These are phyloP conservation scores for Pavo muticus DNA, from an alignment of 2,113 vertebrate genomes.

Conservation along the genomic window DNA sequence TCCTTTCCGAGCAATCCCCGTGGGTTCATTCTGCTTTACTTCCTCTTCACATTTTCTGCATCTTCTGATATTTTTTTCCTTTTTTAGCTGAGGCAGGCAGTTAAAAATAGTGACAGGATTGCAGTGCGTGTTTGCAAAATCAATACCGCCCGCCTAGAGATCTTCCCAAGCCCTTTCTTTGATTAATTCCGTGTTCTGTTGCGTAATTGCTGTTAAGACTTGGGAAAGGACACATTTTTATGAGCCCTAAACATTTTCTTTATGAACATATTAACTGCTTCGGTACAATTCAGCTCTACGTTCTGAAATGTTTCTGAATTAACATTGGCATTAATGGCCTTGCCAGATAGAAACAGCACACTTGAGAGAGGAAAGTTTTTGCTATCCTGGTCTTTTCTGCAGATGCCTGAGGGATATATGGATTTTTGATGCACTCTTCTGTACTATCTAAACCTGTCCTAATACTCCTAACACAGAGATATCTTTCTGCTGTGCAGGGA, in stretches of 20 bases:
- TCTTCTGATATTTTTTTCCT: constrained; percentile 36
- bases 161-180: neutral
- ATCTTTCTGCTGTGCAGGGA: neutral
- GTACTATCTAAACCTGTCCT: neutral
- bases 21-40: constrained; percentile 24
- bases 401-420: neutral
- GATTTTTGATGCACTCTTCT: neutral
- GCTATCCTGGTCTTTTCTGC: neutral
- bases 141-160: neutral
- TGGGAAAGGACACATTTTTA: neutral
- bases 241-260: neutral
- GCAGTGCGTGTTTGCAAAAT: neutral
- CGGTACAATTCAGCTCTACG: neutral
- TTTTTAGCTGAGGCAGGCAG: neutral
- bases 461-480: neutral
- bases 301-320: neutral
- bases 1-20: constrained; percentile 52
- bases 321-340: neutral
- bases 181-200: constrained; percentile 1
- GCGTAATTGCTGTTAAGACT: neutral
- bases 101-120: constrained; percentile 42
- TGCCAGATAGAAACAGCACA: neutral
- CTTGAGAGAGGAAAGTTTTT: neutral
- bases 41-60: constrained; percentile 66
- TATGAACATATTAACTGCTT: neutral